Evolutionary conservation across 2,888 invertebrate species (phyloP).

Genomic region (Mamestra brassicae): DNA sequence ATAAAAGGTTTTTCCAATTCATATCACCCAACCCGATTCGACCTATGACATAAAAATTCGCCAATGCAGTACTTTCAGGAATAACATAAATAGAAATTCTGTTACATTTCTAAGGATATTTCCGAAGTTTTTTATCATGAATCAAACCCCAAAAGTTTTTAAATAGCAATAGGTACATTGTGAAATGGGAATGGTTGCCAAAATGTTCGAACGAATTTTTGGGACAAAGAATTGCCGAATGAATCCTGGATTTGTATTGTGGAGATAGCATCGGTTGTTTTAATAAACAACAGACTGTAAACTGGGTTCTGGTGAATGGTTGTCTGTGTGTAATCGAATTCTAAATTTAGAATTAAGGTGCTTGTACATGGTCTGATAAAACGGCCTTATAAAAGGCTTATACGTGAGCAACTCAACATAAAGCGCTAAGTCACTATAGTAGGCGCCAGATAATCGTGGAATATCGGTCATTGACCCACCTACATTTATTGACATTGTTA

Average conservation of each 20-base stretch:
- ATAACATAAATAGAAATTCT: slow-evolving; percentile 10
- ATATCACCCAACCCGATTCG: slow-evolving; percentile 50
- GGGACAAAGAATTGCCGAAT: slow-evolving; percentile 13
- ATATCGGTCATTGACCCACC: too few species aligned
- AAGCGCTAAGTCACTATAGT: background rate
- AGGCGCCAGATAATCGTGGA: too few species aligned
- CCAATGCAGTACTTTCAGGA: slow-evolving; percentile 31
- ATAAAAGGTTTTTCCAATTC: slow-evolving; percentile 67
- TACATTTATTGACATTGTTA: too few species aligned
- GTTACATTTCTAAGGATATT: slow-evolving; percentile 5
- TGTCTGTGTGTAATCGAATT: background rate
- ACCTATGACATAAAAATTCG: slow-evolving; percentile 48
- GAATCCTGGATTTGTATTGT: slow-evolving; percentile 13
- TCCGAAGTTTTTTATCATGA: slow-evolving; percentile 14
- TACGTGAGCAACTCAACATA: background rate
- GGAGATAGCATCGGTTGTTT: slow-evolving; percentile 19
- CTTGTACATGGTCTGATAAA: background rate
- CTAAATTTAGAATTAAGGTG: background rate
- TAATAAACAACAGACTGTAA: slow-evolving; percentile 24
- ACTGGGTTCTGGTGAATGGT: background rate
- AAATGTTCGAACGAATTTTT: slow-evolving; percentile 21
- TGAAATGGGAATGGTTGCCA: slow-evolving; percentile 26
- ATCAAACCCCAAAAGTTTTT: slow-evolving; percentile 9
- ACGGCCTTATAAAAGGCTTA: background rate
- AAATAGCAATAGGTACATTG: slow-evolving; percentile 12